Evolutionary conservation across 2,113 vertebrate species (phyloP), one percentile per base, ranked within the genome.

Genomic region (Thunnus thynnus): DNA sequence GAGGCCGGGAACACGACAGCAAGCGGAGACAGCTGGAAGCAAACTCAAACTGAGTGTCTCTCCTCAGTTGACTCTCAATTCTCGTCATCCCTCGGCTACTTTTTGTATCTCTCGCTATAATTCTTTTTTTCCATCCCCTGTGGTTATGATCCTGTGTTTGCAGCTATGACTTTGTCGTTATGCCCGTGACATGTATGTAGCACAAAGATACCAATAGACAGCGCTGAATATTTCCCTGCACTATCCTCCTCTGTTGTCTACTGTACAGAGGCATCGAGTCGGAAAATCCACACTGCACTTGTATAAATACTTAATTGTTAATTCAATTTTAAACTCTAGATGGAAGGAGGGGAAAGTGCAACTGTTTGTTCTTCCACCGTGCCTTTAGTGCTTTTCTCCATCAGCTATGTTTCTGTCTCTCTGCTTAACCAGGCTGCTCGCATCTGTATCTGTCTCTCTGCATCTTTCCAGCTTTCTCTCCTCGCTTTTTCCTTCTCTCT

Each of bases 251-350:
- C 25, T 61, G 22, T 52, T 27, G 60, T 70, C 55, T 76, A 76
- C 71, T 80, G 51, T 61, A 78, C 63, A 36, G 30, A 78, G 27
- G 71, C 83, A 90, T 13, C 55, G 74, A 48, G 80, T 67, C 75
- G 83, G 82, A 91, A 90, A 92, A 82, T 50, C 79, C 83, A 72
- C 60, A 52, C 57, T 60, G 56, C 78, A 80, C 65, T 70, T 67
- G 67, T 88, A 91, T 90, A 85, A 91, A 90, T 90, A 88, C 86
- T 92, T 90, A 22, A 91, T 90, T 62, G 76, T 80, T 86, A 83
- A 87, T 92, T 90, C 63, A 85, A 86, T 89, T 89, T 92, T 87
- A 86, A 91, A 88, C 51, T 72, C 36, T 12, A 61, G 44, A 66
- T 84, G 78, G 87, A 82, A 76, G 55, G 14, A 58, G 51, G 32